Evolutionary conservation across 1,140 invertebrate genomes (phyloP).

Genomic region (Drosophila dunni): DNA sequence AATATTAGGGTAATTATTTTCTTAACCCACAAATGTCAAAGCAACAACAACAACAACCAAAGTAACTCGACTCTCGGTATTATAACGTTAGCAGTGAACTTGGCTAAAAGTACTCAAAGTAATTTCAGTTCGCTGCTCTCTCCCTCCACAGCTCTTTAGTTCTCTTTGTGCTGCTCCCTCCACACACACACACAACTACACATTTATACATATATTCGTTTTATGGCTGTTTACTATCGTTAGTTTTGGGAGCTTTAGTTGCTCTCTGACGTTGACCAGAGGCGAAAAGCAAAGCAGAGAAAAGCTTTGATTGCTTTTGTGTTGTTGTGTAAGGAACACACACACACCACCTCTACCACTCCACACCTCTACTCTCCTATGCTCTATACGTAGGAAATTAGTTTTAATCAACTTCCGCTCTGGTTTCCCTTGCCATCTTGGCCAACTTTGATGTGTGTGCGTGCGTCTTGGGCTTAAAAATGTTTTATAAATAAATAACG

Average conservation of each 20-base stretch:
- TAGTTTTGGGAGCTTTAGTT: conserved; percentile 54
- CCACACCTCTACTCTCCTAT: too few species aligned
- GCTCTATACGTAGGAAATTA: conserved; percentile 71
- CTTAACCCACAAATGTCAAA: conserved; percentile 78
- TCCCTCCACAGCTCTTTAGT: conserved; percentile 6
- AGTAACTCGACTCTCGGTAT: conserved; percentile 21
- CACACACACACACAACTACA: not conserved
- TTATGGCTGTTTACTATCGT: conserved; percentile 64
- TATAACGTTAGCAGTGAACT: conserved; percentile 53
- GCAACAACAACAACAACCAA: conserved; percentile 39
- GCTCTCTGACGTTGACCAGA: conserved; percentile 69
- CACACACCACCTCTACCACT: too few species aligned
- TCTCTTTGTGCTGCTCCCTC: not conserved
- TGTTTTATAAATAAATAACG: conserved; percentile 76
- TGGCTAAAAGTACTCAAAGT: conserved; percentile 59
- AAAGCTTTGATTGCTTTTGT: conserved; percentile 74
- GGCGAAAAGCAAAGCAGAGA: conserved; percentile 13
- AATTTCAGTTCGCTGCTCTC: conserved; percentile 60
- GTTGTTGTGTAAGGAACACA: conserved; percentile 48
- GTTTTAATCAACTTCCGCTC: conserved; percentile 76
- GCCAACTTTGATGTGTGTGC: conserved; percentile 17
- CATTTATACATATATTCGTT: conserved; percentile 52
- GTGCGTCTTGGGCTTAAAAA: conserved; percentile 54
- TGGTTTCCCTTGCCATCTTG: conserved; percentile 25
- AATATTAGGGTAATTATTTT: conserved; percentile 71